A percentile compares a stretch with the other conserved stretches of the same genome.
Conservation (phyloP, 2,888 invertebrate genomes). For the Lithophane semibrunnea region DNA sequence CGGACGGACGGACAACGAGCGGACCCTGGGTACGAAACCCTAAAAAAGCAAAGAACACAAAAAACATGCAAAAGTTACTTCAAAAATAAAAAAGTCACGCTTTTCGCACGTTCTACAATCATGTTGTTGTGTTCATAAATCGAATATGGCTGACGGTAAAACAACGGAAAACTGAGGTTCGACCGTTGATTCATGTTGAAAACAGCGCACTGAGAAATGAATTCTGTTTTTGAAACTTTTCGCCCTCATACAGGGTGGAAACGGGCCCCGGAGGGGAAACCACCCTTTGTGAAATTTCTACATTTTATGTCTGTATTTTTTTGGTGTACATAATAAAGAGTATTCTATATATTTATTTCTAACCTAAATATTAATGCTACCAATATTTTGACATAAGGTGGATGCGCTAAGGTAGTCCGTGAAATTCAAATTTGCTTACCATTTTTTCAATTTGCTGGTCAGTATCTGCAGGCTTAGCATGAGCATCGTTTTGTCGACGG, state of each 20-base stretch:
- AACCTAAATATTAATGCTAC: neutral
- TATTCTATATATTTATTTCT: too few species aligned
- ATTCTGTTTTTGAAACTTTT: constrained; percentile 14
- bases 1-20: neutral
- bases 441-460: too few species aligned
- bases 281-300: too few species aligned
- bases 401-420: too few species aligned
- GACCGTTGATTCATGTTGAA: constrained; percentile 45
- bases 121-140: constrained; percentile 57
- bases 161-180: constrained; percentile 43
- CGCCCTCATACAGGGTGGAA: neutral
- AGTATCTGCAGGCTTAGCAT: too few species aligned
- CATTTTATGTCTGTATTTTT: too few species aligned
- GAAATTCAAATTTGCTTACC: too few species aligned
- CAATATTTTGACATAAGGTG: neutral
- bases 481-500: too few species aligned
- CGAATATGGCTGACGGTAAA: constrained; percentile 41
- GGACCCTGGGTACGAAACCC: too few species aligned
- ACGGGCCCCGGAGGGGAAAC: too few species aligned
- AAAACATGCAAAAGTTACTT: neutral
- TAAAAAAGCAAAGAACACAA: neutral
- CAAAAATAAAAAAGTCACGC: neutral
- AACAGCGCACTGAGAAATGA: constrained; percentile 29
- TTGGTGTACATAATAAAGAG: too few species aligned
- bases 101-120: constrained; percentile 28